Base-by-base conservation (phyloP, 1,140 invertebrate genomes). In the Lucilia cuprina region DNA sequence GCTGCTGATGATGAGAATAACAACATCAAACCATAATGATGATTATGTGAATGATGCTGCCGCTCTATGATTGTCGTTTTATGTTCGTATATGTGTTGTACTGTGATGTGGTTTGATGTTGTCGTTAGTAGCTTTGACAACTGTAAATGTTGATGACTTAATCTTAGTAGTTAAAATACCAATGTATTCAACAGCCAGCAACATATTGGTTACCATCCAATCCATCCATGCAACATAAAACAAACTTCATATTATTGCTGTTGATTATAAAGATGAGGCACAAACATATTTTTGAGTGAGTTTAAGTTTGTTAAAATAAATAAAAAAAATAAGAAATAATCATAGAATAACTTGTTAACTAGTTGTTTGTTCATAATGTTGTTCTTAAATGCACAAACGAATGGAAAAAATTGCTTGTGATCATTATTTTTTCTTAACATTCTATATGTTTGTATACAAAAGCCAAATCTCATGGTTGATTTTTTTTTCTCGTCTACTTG, bases 71-170 rank as follows among this genome's bases (percentile, higher is more conserved):
- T 25, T 77, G 30, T 3, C 3, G 25, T 30, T 30, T 30, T 30
- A 30, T 30, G 3, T 30, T 2, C 3, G 25, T 30, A 30, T 30
- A 30, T n/a, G n/a, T 75, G n/a, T 74, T 21, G 77, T 19, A 30
- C 25, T 30, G 3, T 49, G 77, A 80, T 80, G 77, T 49, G 35
- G n/a, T 50, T 80, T 80, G 77, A 80, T 80, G 77, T 80, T 49
- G 77, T 70, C 77, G 77, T 80, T 80, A 80, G 77, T 80, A 49
- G 77, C 77, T 80, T 80, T 80, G 77, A 80, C 77, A 80, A 80
- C 77, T 80, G 77, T 80, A 80, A 80, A 80, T 80, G 77, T 80
- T 80, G 77, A 80, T 80, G 77, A 80, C 77, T 80, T 80, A 80
- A 80, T 80, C 77, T 80, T 25, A 50, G 77, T 80, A 80, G 77